Base-by-base conservation (phyloP, 2,888 invertebrate genomes). In the Ophraella communa region DNA sequence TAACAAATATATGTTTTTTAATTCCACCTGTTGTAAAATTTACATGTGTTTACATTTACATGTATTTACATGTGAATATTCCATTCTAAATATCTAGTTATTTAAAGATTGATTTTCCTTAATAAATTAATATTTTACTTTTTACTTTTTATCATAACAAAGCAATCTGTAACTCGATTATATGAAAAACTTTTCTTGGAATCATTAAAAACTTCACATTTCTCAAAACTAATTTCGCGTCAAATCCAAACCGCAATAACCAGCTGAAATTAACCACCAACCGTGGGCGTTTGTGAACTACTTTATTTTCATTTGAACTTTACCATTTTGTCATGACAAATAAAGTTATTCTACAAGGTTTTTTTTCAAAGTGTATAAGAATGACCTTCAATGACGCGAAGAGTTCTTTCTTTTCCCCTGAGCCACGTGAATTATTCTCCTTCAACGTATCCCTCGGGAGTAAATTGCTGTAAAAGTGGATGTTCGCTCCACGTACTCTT, bases 401-500 rank as follows among this genome's bases (percentile, higher is more conserved):
- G 44, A 52, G 51, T 51, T 49, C 49, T 30, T 51, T 21, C 33
- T 49, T 52, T 59, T 60, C 60, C 60, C 60, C 35, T 24, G 60
- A 60, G 60, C 20, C 60, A 44, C 60, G 52, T 60, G 52, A 60
- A 60, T 60, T 52, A 60, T 60, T 24, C 60, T 60, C 44, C 52
- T 60, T 39, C 44, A 60, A 60, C 60, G 60, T 60, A 60, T 49
- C 60, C 52, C 60, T 33, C 1, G 60, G 60, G 60, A 60, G 60
- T 49, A 51, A 63, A 63, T 63, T 57, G 63, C 63, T 57, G 63
- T 63, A 63, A 63, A 63, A 63, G 63, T 63, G 57, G 56, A 63
- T 63, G 57, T 47, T 63, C 63, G n/a, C 44, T 52, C 33, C 44
- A 49, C 63, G 63, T 57, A 44, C 35, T 42, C 45, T 33, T 63